These are phyloP conservation scores for Melikaiella ostensackeni DNA, from an alignment of 2,888 invertebrate species.

Conservation along the genomic window DNA sequence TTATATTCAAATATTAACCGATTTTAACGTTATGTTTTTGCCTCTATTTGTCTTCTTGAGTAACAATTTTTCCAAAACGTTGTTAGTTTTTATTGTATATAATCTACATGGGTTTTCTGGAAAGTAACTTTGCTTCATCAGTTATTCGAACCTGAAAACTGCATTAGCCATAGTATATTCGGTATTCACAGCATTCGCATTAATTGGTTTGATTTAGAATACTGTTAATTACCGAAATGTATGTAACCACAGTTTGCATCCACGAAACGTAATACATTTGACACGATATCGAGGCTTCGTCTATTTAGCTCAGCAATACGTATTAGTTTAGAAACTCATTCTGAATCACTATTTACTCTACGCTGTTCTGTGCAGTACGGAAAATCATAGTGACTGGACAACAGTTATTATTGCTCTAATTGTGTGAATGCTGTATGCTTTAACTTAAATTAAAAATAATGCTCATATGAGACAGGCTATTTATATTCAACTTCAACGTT, in stretches of 20 bases:
- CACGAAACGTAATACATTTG: background rate
- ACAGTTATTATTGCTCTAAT: background rate
- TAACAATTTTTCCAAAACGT: too few species aligned
- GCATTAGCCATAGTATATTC: background rate
- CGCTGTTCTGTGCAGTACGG: background rate
- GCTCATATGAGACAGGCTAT: background rate
- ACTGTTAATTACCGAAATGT: background rate
- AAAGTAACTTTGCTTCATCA: background rate
- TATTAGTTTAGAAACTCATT: background rate
- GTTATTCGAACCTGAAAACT: background rate
- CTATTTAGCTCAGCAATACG: background rate
- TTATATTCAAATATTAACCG: too few species aligned
- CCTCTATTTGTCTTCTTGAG: too few species aligned
- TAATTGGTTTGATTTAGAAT: conserved; percentile 11
- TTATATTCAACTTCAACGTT: background rate
- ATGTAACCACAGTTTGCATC: background rate
- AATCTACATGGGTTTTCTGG: too few species aligned
- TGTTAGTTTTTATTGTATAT: too few species aligned
- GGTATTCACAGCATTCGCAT: background rate
- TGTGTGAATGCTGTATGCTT: background rate
- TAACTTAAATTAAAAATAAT: background rate
- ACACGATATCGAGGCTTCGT: background rate
- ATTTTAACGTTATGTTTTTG: too few species aligned
- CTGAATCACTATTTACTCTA: background rate
- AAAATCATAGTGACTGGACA: background rate